Conservation (phyloP, 2,113 vertebrate genomes). For the Procavia capensis region DNA sequence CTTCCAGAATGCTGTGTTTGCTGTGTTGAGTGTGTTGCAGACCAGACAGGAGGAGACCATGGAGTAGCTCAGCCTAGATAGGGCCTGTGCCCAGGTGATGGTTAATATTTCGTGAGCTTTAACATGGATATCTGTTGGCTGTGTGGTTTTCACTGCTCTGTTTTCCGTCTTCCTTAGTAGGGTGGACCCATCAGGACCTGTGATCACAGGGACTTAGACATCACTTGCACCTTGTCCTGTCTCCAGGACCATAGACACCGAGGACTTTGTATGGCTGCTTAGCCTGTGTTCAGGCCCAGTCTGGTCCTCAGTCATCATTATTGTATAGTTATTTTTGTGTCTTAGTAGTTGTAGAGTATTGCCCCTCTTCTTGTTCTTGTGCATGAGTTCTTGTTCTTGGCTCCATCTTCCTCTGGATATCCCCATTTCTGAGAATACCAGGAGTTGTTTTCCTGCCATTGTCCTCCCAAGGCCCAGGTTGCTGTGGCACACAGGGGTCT, state of each 20-base stretch:
- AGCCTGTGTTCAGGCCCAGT: neutral
- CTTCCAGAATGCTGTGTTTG: neutral
- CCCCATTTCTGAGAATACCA: neutral
- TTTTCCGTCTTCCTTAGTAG: neutral
- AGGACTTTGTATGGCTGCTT: neutral
- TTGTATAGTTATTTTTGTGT: neutral
- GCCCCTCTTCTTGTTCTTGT: neutral
- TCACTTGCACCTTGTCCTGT: neutral
- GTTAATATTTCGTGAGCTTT: neutral
- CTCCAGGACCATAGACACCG: neutral
- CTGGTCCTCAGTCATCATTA: neutral
- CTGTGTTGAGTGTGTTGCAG: neutral
- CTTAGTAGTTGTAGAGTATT: neutral
- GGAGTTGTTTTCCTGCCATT: neutral
- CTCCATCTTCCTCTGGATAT: neutral
- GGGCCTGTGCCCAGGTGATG: neutral
- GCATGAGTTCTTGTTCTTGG: neutral
- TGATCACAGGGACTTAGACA: neutral
- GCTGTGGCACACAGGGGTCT: no score
- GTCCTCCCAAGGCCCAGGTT: neutral
- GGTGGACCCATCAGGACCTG: neutral
- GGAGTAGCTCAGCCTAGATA: fast-evolving
- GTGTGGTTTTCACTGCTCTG: neutral
- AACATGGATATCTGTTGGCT: neutral
- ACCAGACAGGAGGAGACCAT: no score